phyloP scores from a whole-genome alignment of 2,113 vertebrate species.

The Ammodytes dubius region DNA sequence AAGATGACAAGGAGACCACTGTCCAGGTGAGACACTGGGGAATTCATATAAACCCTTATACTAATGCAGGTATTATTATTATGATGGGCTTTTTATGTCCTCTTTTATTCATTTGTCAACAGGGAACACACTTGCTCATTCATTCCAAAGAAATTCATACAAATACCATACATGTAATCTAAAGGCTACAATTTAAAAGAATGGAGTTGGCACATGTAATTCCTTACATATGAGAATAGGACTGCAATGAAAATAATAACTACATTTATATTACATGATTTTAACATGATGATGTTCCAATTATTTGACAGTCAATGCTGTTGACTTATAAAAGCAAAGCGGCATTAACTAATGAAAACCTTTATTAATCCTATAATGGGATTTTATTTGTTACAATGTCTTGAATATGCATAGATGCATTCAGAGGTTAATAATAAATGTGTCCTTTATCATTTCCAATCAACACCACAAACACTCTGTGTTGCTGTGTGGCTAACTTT shows the following conservation, averaged over 20 bases:
- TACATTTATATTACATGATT: neutral
- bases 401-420: neutral
- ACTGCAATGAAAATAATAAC: neutral
- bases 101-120: neutral
- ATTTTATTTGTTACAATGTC: neutral
- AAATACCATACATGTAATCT: neutral
- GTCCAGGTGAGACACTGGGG: conserved; percentile 86
- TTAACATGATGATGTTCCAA: neutral
- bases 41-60: neutral
- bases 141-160: neutral
- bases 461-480: conserved; percentile 35
- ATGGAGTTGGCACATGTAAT: neutral
- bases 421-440: neutral
- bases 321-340: neutral
- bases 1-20: conserved; percentile 92
- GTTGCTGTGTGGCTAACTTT: conserved; percentile 33
- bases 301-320: neutral
- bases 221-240: neutral
- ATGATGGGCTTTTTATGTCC: neutral
- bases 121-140: neutral
- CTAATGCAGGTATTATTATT: neutral
- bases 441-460: conserved; percentile 19
- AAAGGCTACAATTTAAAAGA: neutral
- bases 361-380: neutral
- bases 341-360: neutral